A percentile compares a stretch with the other conserved stretches of the same genome.
Conservation (phyloP, 2,797 vertebrate genomes). For the Morelia viridis region DNA sequence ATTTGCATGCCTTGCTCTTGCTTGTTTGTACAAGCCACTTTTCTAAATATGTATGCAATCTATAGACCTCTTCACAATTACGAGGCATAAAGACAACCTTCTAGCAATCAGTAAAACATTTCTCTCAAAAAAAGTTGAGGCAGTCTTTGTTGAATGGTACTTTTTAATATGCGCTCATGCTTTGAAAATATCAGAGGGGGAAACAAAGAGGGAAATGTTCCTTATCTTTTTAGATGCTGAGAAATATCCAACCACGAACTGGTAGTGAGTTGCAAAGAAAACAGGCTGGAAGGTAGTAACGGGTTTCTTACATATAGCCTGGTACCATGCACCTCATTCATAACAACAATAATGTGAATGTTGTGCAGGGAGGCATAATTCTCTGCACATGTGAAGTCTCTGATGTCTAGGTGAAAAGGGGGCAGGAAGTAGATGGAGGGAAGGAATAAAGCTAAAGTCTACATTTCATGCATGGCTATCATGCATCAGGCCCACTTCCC, state of each 20-base stretch:
- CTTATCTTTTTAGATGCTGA: constrained; percentile 39
- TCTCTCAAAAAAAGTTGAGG: constrained; percentile 70
- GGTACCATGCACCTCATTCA: constrained; percentile 67
- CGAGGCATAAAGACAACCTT: constrained; percentile 57
- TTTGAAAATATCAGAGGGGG: constrained; percentile 39
- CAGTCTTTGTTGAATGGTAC: constrained; percentile 73
- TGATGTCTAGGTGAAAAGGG: constrained; percentile 40
- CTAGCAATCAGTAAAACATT: constrained; percentile 54
- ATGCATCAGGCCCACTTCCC: constrained; percentile 35
- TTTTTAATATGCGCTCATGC: constrained; percentile 57
- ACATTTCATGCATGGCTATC: constrained; percentile 84
- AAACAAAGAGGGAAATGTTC: background rate
- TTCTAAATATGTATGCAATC: constrained; percentile 64
- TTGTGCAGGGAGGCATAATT: constrained; percentile 53
- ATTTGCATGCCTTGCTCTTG: constrained; percentile 70
- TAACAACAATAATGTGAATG: constrained; percentile 59
- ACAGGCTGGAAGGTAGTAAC: constrained; percentile 37
- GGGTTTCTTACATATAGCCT: constrained; percentile 53
- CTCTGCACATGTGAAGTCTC: constrained; percentile 54
- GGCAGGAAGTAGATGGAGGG: constrained; percentile 37
- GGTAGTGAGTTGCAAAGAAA: constrained; percentile 41
- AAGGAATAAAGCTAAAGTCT: constrained; percentile 71
- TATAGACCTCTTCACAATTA: constrained; percentile 58
- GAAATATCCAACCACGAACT: constrained; percentile 49
- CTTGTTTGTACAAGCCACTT: constrained; percentile 58